A percentile compares a stretch with the other conserved stretches of the same genome.
Evolutionary conservation across 2,888 invertebrate species (phyloP).

Genomic region (Seladonia tumulorum): DNA sequence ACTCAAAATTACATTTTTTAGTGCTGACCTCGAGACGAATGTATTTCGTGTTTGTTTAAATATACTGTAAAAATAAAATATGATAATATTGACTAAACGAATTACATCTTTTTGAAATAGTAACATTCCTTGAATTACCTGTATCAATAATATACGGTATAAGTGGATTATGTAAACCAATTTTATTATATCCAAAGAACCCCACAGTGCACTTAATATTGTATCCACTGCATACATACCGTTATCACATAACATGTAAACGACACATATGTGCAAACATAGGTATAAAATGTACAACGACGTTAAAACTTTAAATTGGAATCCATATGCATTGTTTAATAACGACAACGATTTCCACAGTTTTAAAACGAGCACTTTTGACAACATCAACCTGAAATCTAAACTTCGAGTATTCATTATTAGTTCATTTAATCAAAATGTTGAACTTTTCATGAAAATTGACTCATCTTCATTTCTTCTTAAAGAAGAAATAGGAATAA

Average conservation of each 20-base stretch:
- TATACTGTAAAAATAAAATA: slow-evolving; percentile 38
- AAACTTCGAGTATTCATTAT: background rate
- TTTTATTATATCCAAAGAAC: slow-evolving; percentile 34
- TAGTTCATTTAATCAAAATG: background rate
- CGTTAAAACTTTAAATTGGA: slow-evolving; percentile 36
- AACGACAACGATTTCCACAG: slow-evolving; percentile 34
- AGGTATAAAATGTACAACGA: slow-evolving; percentile 30
- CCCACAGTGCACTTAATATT: slow-evolving; percentile 17
- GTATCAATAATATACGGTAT: slow-evolving; percentile 25
- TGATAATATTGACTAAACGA: background rate
- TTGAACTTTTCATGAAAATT: background rate
- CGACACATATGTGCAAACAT: slow-evolving; percentile 36
- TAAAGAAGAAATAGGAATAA: too few relatives aligned
- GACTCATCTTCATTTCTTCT: background rate
- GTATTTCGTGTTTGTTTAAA: background rate
- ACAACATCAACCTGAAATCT: slow-evolving; percentile 49
- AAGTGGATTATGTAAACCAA: slow-evolving; percentile 39
- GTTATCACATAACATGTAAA: slow-evolving; percentile 16
- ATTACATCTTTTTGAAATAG: background rate
- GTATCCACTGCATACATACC: slow-evolving; percentile 14
- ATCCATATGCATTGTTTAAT: slow-evolving; percentile 38
- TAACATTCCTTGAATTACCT: slow-evolving; percentile 28
- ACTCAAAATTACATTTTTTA: background rate
- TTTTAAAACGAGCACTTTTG: slow-evolving; percentile 27
- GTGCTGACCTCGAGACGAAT: background rate